Evolutionary conservation across 2,888 invertebrate genomes (phyloP), one percentile per base, ranked within the genome.

Genomic region (Glyphotaelius pellucidus): DNA sequence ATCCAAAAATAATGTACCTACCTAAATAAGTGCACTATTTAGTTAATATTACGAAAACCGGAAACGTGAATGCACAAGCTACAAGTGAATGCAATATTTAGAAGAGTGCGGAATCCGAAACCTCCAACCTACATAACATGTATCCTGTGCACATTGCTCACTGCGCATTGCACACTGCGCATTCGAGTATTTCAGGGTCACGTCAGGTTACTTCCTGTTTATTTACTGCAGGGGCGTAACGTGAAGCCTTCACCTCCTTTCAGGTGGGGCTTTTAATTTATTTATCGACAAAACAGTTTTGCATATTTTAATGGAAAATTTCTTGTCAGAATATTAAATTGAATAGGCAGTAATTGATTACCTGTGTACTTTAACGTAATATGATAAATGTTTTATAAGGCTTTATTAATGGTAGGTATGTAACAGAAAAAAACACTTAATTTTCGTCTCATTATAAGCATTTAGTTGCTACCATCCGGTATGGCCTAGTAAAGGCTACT

Each of bases 161-260:
- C 52, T 52, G 52, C 52, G 52, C 52, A 15, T 52, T 67, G 67
- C 67, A 25, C 67, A 67, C 67, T 38, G 25, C 35, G 14, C 38
- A 38, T 85, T 85, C n/a, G 19, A 31, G 42, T 52, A 87, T 52
- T 87, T 52, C 87, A 52, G 87, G 87, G 87, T 87, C 87, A 87
- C 87, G 47, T 87, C 87, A 87, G 87, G 87, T 87, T 87, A 52
- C 87, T 87, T 87, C 87, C 87, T 87, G 87, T 87, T 47, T 87
- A 47, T 32, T 31, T 87, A 32, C 14, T 47, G 15, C 87, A 87
- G 52, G 47, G 87, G 87, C 87, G 85, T 85, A 38, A n/a, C 38
- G 35, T n/a, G 35, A 83, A 83, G 32, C 32, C 32, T 67, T 67
- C 67, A 67, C 7, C 9, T 67, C 67, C n/a, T n/a, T 67, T 67